A percentile compares a stretch with the other conserved stretches of the same genome.
Evolutionary conservation across 2,113 vertebrate species (phyloP).

Genomic region (Crotalus helleri): DNA sequence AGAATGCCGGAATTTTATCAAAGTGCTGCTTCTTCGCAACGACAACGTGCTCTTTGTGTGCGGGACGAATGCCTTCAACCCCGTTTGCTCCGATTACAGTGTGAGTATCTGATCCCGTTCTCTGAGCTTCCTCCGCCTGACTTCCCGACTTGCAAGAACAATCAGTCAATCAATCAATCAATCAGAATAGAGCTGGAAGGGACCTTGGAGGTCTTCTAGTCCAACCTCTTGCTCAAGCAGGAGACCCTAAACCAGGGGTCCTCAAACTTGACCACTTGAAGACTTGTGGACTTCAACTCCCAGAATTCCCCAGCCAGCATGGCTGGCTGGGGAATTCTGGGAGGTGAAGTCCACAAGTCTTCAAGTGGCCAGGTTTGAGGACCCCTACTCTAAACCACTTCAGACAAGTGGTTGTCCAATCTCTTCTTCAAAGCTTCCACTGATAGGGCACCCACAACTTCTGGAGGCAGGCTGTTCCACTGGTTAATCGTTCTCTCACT

Average conservation of each 20-base stretch:
- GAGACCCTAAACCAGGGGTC: not conserved
- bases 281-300: too few species aligned
- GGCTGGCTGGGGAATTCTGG: too few species aligned
- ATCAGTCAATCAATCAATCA: not conserved
- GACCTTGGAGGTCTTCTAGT: not conserved
- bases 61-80: conserved; percentile 96
- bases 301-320: too few species aligned
- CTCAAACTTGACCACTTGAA: too few species aligned
- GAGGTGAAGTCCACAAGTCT: too few species aligned
- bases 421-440: too few species aligned
- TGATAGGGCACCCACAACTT: too few species aligned
- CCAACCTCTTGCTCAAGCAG: not conserved
- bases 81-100: conserved; percentile 91
- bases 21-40: conserved; percentile 85
- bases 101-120: conserved; percentile 70
- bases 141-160: not conserved
- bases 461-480: too few species aligned
- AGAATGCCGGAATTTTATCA: conserved; percentile 94
- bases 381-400: not conserved
- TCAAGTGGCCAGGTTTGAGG: too few species aligned
- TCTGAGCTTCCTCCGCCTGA: too few species aligned
- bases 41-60: conserved; percentile 87
- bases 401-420: not conserved
- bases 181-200: not conserved
- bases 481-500: too few species aligned